These are phyloP conservation scores for Bambusicola thoracicus DNA, from an alignment of 2,113 vertebrate species.

Conservation along the genomic window DNA sequence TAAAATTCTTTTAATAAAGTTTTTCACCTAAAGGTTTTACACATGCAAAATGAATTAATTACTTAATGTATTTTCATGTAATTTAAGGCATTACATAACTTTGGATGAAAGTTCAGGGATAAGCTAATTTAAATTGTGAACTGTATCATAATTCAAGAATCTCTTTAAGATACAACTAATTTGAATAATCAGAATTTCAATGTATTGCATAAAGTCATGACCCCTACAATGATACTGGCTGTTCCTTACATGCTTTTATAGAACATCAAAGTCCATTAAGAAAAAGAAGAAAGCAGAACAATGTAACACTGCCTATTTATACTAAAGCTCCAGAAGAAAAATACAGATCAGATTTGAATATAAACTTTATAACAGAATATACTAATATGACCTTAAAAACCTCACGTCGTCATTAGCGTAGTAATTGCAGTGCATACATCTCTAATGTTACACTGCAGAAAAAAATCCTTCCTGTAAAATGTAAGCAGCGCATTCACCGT, in stretches of 20 bases:
- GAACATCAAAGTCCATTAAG: no score
- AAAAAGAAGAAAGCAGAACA: not conserved
- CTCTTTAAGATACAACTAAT: not conserved
- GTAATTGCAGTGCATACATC: not conserved
- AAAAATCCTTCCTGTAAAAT: not conserved
- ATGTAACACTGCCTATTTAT: not conserved
- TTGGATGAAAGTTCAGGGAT: not conserved
- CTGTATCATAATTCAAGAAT: not conserved
- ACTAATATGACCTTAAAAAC: not conserved
- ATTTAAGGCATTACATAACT: not conserved
- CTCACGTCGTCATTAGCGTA: not conserved
- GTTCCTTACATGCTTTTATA: not conserved
- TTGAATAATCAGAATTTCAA: not conserved
- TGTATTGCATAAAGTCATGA: not conserved
- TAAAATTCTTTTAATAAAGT: not conserved
- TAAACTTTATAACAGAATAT: not conserved
- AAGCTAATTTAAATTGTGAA: not conserved
- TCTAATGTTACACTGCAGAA: not conserved
- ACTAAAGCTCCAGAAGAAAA: not conserved
- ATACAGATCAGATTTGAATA: not conserved
- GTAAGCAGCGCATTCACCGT: not conserved
- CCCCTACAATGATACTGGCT: not conserved
- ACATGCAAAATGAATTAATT: conserved; percentile 8
- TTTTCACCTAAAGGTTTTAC: conserved; percentile 9
- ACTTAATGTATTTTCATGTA: not conserved